Conservation (phyloP, 2,797 vertebrate genomes). For the Threskiornis aethiopicus region DNA sequence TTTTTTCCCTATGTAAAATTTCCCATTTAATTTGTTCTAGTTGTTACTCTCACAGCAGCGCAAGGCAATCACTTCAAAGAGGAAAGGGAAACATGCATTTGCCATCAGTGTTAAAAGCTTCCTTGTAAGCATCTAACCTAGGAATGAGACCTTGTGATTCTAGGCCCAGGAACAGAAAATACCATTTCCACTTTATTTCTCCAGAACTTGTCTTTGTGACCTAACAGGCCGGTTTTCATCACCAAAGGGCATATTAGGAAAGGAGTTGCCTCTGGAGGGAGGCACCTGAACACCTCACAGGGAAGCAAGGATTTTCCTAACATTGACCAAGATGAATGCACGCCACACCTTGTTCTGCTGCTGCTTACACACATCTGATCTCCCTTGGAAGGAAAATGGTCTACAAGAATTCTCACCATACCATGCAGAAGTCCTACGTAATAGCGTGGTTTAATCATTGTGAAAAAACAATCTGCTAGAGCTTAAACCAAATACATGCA, state of each 20-base stretch:
- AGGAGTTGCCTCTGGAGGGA: neutral
- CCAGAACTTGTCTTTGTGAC: neutral
- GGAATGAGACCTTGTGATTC: neutral
- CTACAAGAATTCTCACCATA: neutral
- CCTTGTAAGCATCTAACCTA: neutral
- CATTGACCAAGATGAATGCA: neutral
- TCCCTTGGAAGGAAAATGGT: neutral
- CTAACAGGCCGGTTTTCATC: neutral
- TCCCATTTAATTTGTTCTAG: neutral
- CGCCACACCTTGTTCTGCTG: neutral
- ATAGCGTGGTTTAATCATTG: rapidly evolving
- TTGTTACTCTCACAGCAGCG: neutral
- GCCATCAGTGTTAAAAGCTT: neutral
- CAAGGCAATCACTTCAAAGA: neutral
- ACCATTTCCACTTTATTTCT: neutral
- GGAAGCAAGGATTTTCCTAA: neutral
- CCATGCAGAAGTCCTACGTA: neutral
- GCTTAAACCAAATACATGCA: neutral
- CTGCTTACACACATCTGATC: neutral
- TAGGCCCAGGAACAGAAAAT: neutral
- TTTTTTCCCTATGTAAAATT: neutral
- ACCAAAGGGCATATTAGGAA: neutral
- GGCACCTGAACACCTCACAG: neutral
- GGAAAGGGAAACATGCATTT: neutral
- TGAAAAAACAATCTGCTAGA: neutral